phyloP scores from a whole-genome alignment of 2,797 vertebrate species.

The Artibeus lituratus region DNA sequence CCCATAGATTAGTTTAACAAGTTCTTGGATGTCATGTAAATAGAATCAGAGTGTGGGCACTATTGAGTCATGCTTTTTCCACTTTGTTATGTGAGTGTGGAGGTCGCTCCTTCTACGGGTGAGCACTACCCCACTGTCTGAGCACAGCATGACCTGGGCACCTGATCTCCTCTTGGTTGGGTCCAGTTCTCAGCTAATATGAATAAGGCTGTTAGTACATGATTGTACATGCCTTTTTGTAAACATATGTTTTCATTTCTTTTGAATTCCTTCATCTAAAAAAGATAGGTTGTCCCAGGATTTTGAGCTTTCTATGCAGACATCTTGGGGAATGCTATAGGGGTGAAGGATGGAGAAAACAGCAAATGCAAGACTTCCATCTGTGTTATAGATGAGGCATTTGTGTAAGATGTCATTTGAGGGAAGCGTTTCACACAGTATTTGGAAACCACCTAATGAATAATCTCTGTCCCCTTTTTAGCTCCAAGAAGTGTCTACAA shows the following conservation, averaged over 20 bases:
- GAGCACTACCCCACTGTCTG: neutral
- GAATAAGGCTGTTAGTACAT: neutral
- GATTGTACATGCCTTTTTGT: neutral
- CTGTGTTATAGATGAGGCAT: neutral
- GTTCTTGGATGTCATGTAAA: neutral
- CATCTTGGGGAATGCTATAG: neutral
- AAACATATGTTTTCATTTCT: neutral
- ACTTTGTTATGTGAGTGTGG: neutral
- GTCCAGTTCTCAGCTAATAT: neutral
- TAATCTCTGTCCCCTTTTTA: neutral
- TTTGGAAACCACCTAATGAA: neutral
- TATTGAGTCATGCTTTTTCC: neutral
- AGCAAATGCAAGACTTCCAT: neutral
- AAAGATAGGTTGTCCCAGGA: neutral
- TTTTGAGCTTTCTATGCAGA: neutral
- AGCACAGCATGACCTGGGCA: neutral
- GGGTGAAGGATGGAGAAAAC: neutral
- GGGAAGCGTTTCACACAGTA: neutral
- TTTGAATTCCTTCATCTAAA: slow-evolving; percentile 6
- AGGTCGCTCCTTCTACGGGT: neutral
- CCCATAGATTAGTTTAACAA: neutral
- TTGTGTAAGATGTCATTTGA: neutral
- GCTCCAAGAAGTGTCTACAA: neutral
- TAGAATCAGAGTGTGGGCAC: neutral
- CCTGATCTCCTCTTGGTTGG: neutral